phyloP scores from a whole-genome alignment of 2,797 vertebrate genomes.

The Acanthopagrus latus region DNA sequence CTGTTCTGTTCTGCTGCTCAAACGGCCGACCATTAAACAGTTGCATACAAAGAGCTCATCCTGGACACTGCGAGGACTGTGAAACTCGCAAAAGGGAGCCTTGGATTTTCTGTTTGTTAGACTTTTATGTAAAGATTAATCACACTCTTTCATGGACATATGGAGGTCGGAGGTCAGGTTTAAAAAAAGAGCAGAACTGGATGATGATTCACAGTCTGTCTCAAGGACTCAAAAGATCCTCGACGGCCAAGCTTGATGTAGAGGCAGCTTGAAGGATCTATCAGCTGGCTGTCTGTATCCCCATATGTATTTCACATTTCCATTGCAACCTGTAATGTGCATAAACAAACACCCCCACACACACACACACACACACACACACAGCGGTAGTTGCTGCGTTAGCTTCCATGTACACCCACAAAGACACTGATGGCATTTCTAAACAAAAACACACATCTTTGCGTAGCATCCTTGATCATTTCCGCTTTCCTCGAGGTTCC shows the following conservation, averaged over 20 bases:
- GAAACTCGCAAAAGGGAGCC: not conserved
- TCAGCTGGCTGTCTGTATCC: not conserved
- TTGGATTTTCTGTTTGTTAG: conserved; percentile 8
- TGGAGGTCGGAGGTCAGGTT: conserved; percentile 26
- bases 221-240: not conserved
- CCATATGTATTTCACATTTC: conserved; percentile 4
- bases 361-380: not conserved
- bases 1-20: conserved; percentile 10
- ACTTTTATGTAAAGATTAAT: not conserved
- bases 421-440: conserved; percentile 1
- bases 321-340: not conserved
- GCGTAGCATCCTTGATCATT: not conserved
- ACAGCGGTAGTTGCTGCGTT: no score
- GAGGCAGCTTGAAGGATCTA: not conserved
- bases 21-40: not conserved
- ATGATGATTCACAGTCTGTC: not conserved
- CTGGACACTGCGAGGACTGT: not conserved
- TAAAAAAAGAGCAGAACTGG: not conserved
- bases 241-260: not conserved
- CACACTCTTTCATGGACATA: not conserved
- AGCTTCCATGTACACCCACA: not conserved
- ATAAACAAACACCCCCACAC: conserved; percentile 18
- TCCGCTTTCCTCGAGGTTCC: conserved; percentile 2
- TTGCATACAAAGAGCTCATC: not conserved
- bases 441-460: conserved; percentile 9